Conservation (phyloP, 2,797 vertebrate species). For the Xiphophorus birchmanni region DNA sequence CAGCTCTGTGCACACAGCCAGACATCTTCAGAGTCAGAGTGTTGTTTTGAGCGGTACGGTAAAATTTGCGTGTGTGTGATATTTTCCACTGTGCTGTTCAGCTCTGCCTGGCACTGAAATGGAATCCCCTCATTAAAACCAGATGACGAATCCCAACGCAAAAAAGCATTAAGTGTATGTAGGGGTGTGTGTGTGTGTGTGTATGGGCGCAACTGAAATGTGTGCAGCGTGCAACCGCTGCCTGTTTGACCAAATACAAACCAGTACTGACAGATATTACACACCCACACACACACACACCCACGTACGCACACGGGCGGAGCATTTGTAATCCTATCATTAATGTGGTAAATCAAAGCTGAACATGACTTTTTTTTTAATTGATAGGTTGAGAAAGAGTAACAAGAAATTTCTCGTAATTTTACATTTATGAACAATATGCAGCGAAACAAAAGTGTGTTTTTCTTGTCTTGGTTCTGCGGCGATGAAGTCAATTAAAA, state of each 20-base stretch:
- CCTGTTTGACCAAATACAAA: conserved; percentile 10
- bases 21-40: conserved; percentile 6
- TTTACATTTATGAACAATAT: neutral
- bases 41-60: conserved; percentile 34
- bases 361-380: neutral
- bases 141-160: conserved; percentile 40
- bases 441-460: neutral
- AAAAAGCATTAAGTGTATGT: neutral
- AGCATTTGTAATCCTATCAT: neutral
- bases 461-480: neutral
- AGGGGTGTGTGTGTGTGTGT: neutral
- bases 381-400: neutral
- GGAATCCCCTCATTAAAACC: conserved; percentile 59
- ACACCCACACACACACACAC: neutral
- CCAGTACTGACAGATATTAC: neutral
- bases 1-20: neutral
- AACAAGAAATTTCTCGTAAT: neutral
- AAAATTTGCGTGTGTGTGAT: conserved; percentile 11
- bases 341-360: neutral
- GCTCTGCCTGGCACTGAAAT: conserved; percentile 52
- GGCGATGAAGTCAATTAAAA: neutral
- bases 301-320: neutral
- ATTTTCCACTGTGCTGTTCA: conserved; percentile 42
- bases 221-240: neutral
- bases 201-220: neutral